A percentile compares a stretch with the other conserved stretches of the same genome.
Conservation (phyloP, 2,888 invertebrate genomes). For the Ophioninae sp. region DNA sequence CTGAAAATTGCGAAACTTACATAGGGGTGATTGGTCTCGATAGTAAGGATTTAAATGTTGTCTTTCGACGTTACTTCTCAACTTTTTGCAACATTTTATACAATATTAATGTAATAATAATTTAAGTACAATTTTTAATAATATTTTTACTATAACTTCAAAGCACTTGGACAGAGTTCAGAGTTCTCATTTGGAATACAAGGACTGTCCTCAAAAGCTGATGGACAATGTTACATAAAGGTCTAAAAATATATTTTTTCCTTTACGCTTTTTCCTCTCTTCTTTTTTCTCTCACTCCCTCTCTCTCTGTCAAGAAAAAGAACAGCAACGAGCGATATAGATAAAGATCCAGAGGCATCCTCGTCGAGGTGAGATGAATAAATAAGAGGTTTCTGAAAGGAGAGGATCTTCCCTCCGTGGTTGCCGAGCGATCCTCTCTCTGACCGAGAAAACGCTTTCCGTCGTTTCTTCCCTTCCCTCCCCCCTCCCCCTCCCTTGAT, state of each 20-base stretch:
- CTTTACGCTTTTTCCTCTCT: neutral
- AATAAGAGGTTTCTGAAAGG: conserved; percentile 80
- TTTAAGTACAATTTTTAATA: too few species aligned
- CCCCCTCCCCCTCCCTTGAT: conserved; percentile 13
- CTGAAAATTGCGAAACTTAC: too few species aligned
- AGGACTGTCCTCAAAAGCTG: neutral
- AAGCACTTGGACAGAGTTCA: too few species aligned
- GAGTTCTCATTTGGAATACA: neutral
- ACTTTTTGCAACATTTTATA: too few species aligned
- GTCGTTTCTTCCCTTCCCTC: conserved; percentile 7
- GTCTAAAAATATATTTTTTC: neutral
- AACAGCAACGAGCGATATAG: neutral
- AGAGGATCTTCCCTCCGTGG: conserved; percentile 69
- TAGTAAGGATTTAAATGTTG: conserved; percentile 23
- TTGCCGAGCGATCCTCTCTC: conserved; percentile 64
- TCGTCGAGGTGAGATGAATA: conserved; percentile 79
- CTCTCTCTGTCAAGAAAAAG: neutral
- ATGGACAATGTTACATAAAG: neutral
- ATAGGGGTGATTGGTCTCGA: conserved; percentile 8
- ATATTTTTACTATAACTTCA: too few species aligned
- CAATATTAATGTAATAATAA: too few species aligned
- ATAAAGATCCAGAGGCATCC: conserved; percentile 10
- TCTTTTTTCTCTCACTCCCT: neutral
- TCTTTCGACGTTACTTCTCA: too few species aligned
- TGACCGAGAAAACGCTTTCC: conserved; percentile 48